Evolutionary conservation across 2,888 invertebrate genomes (phyloP).

Genomic region (Lepetodrilus schrolli): DNA sequence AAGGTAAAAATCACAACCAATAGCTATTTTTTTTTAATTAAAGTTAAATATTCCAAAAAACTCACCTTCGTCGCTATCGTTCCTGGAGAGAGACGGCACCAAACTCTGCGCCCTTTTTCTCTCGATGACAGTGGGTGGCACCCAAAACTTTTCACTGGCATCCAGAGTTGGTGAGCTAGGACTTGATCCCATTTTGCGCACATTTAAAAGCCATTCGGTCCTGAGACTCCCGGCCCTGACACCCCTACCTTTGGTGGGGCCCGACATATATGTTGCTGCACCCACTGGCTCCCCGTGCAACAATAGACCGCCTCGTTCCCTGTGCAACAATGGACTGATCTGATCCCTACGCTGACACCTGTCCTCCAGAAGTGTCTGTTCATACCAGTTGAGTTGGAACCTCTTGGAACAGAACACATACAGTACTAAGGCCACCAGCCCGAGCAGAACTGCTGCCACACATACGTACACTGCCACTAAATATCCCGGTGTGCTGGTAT

Average conservation of each 20-base stretch:
- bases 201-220: conserved; percentile 52
- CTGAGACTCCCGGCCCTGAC: conserved; percentile 45
- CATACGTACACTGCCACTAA: conserved; percentile 42
- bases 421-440: conserved; percentile 66
- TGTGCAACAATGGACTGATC: conserved; percentile 12
- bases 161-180: conserved; percentile 59
- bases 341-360: background rate
- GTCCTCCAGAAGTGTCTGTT: conserved; percentile 79
- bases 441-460: conserved; percentile 42
- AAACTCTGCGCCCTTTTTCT: conserved; percentile 70
- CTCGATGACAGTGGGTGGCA: conserved; percentile 68
- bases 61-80: conserved; percentile 66
- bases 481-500: conserved; percentile 32
- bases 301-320: conserved; percentile 28
- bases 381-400: conserved; percentile 80
- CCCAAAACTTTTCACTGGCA: conserved; percentile 71
- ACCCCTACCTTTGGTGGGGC: conserved; percentile 39
- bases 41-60: no score
- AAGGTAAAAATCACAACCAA: no score
- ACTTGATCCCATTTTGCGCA: conserved; percentile 63
- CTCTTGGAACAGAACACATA: conserved; percentile 79
- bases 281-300: background rate
- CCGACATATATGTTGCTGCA: conserved; percentile 10
- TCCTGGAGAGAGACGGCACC: conserved; percentile 57
- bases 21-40: no score